Base-by-base conservation (phyloP, 2,113 vertebrate genomes). In the Pipra filicauda region DNA sequence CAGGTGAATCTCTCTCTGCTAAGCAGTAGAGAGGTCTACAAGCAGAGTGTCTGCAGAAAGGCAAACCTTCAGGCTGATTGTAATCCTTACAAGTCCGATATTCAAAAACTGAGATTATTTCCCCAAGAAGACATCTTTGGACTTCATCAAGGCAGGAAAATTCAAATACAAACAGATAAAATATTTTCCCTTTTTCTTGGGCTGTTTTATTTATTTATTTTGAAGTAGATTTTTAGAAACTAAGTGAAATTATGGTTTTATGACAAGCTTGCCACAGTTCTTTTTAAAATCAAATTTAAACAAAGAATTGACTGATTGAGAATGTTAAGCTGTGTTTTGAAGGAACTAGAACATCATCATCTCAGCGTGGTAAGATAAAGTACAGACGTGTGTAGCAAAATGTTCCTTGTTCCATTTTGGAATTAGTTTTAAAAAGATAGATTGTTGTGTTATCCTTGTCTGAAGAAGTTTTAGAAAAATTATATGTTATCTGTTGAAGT, bases 231-330 rank as follows among this genome's bases (percentile, higher is more conserved):
- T 73, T 88, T 71, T 24, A 33, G 80, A 84, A 88, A 35, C 28
- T 19, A 76, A 85, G 78, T 70, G 58, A 85, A 85, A 69, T 82
- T 88, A 75, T 79, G 26, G 31, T 61, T 70, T 78, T 35, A 51
- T 58, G 82, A 81, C 30, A 89, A 70, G 78, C 23, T 85, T 91
- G 54, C 33, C 65, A 54, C 58, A 39, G 31, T 74, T 90, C 2
- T 73, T 85, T 91, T 85, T 58, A 30, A 89, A 92, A 58, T 76
- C 28, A 49, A 66, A 71, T 79, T 91, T 66, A 88, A 93, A 84
- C 12, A 46, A 75, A 58, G 33, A 78, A 65, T 41, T 87, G 43
- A 5, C 59, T 85, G 57, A 64, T 46, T 49, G 58, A 58, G n/a
- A n/a, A 64, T 55, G 23, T 70, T 58, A 30, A 27, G 12, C 72